A percentile compares a stretch with the other conserved stretches of the same genome.
Conservation (phyloP, 1,140 invertebrate species). For the Sycophila sp. region DNA sequence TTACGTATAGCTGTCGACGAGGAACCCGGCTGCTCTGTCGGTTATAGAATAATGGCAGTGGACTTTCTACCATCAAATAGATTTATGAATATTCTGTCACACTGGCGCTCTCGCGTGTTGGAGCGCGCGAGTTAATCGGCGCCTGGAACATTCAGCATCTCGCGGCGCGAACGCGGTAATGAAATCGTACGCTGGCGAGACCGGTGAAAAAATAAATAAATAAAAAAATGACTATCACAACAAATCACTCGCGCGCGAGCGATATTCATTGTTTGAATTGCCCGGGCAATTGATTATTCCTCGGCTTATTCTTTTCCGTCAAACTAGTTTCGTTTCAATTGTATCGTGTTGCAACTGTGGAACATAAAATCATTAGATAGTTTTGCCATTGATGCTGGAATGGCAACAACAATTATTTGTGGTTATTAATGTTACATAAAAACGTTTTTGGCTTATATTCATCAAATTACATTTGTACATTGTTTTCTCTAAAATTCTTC, state of each 20-base stretch:
- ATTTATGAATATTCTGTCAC: constrained; percentile 62
- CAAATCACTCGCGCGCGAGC: constrained; percentile 12
- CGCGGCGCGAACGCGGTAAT: constrained; percentile 12
- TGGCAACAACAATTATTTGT: too few species aligned
- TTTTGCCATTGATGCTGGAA: too few species aligned
- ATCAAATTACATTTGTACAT: too few species aligned
- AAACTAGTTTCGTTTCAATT: too few species aligned
- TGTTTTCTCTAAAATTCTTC: too few species aligned
- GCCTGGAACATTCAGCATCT: constrained; percentile 14
- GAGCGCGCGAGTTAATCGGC: constrained; percentile 26
- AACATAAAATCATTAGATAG: background rate
- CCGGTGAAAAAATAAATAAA: background rate
- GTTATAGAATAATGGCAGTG: constrained; percentile 57
- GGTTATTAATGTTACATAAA: too few species aligned
- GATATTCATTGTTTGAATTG: constrained; percentile 26
- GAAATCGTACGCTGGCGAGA: constrained; percentile 1
- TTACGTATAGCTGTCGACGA: constrained; percentile 36
- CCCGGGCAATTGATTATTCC: too few species aligned
- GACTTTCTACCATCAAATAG: constrained; percentile 65
- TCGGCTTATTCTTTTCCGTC: constrained; percentile 10
- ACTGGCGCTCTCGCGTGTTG: constrained; percentile 37
- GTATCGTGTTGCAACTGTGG: background rate
- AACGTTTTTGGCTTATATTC: too few species aligned
- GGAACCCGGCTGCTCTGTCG: constrained; percentile 43
- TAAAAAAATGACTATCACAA: background rate